Evolutionary conservation across 2,797 vertebrate genomes (phyloP), one percentile per base, ranked within the genome.

Genomic region (Tapirus indicus): DNA sequence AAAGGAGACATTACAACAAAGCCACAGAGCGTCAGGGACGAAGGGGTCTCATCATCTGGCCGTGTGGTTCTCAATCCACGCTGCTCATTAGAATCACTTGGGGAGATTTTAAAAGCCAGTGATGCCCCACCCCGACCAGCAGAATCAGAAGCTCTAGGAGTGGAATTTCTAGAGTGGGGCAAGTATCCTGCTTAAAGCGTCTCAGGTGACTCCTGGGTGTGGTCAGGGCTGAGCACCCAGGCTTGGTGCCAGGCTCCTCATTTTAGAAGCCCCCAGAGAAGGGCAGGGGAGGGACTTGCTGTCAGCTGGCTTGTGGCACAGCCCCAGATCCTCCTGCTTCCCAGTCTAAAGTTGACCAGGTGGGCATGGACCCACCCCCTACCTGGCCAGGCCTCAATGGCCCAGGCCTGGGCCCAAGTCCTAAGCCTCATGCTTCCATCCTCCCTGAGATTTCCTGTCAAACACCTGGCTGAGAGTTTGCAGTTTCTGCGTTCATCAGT

Each of bases 401-500:
- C 32, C 14, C 21, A 35, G 18, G 14, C 1, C 0, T 6, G 6
- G 10, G 47, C 78, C 93, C 2, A 1, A 38, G 35, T 52, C 72
- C 20, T 5, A 7, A 83, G 8, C 25, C 58, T 38, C 32, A 3
- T 0, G 2, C 20, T 25, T n/a, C n/a, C 1, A 14, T 69, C 54
- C 54, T 77, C 13, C 1, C 88, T 5, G 38, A 2, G 0, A 0
- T 35, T 62, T 29, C n/a, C 64, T 38, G 3, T 58, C 6, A 35
- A 58, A 35, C 6, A 1, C 9, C 0, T 6, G 69, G 21, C 60
- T 17, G 21, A 25, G 44, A 27, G 41, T 25, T 58, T 20, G 8
- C 1, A 0, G 52, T 56, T 9, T 10, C 25, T 2, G 8, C 0
- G 1, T 10, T 8, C 23, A 11, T 69, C 38, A 0, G 5, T 32